These are phyloP conservation scores for Andricus quercusramuli DNA, from an alignment of 2,888 invertebrate genomes.

Conservation along the genomic window DNA sequence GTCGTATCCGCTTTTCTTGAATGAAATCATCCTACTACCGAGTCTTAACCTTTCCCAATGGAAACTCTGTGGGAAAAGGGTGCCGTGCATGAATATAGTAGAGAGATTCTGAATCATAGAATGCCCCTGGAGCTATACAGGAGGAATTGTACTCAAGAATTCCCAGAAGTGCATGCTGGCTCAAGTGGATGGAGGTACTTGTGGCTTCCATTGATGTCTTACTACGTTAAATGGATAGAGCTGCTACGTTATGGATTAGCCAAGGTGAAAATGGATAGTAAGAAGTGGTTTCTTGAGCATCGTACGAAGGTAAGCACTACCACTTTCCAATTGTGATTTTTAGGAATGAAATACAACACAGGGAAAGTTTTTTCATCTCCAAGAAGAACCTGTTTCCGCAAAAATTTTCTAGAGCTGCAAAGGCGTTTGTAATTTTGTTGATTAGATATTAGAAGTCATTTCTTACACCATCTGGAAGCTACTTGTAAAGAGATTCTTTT, in stretches of 20 bases:
- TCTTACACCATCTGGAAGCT: too few species aligned
- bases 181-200: not conserved
- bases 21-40: not conserved
- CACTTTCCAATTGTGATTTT: not conserved
- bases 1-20: conserved; percentile 34
- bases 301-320: not conserved
- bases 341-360: not conserved
- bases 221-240: conserved; percentile 13
- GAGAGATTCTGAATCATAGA: conserved; percentile 10
- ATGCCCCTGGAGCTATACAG: not conserved
- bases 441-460: too few species aligned
- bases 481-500: too few species aligned
- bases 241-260: not conserved
- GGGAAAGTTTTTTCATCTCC: not conserved
- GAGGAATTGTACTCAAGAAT: conserved; percentile 13
- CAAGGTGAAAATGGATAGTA: not conserved
- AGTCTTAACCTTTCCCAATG: not conserved
- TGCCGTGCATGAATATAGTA: not conserved
- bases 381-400: not conserved
- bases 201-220: conserved; percentile 7
- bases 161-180: not conserved
- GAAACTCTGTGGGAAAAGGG: conserved; percentile 7
- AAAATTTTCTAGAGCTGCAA: too few species aligned
- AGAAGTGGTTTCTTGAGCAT: not conserved
- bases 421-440: too few species aligned